Evolutionary conservation across 1,140 invertebrate species (phyloP).

Genomic region (Acromyrmex charruanus): DNA sequence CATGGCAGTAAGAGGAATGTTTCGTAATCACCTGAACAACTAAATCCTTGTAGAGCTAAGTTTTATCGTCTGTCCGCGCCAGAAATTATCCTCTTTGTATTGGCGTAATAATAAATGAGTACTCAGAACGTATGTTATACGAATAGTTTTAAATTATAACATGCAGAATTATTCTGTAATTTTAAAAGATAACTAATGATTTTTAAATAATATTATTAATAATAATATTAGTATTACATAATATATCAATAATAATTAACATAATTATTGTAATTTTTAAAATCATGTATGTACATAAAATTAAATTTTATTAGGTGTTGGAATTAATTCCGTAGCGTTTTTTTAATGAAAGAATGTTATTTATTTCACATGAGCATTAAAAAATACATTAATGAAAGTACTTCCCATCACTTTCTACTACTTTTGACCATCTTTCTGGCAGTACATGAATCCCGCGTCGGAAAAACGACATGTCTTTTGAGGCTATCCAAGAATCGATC

Average conservation of each 20-base stretch:
- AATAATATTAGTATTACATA: background rate
- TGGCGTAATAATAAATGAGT: conserved; percentile 31
- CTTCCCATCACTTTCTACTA: too few species aligned
- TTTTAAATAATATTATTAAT: background rate
- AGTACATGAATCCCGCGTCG: too few species aligned
- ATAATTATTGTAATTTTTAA: background rate
- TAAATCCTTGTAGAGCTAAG: conserved; percentile 59
- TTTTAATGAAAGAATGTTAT: too few species aligned
- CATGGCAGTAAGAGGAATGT: conserved; percentile 10
- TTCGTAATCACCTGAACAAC: conserved; percentile 60
- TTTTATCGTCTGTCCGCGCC: conserved; percentile 7
- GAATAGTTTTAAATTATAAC: background rate
- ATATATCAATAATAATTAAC: background rate
- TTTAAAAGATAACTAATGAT: background rate
- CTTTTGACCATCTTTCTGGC: too few species aligned
- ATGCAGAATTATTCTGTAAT: background rate
- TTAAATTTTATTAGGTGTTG: too few species aligned
- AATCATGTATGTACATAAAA: background rate
- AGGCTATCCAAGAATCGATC: too few species aligned
- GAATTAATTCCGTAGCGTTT: too few species aligned
- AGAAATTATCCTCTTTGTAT: conserved; percentile 17
- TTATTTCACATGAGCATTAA: too few species aligned
- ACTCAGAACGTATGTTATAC: background rate
- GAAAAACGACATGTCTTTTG: too few species aligned
- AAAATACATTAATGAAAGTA: too few species aligned